Conservation (phyloP, 2,797 vertebrate genomes). For the Hirundo rustica region DNA sequence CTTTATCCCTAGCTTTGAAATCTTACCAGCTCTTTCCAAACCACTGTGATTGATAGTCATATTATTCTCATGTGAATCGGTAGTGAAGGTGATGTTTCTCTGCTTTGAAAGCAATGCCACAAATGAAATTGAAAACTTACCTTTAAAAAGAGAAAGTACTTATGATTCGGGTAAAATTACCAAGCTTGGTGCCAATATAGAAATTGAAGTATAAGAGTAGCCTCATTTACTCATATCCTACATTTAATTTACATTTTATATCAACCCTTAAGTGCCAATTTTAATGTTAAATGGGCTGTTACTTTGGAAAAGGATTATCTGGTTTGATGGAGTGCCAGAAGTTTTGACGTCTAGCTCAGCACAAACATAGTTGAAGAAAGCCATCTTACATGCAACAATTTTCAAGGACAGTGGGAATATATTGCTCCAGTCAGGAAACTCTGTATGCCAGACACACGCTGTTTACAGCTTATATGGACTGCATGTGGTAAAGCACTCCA, state of each 20-base stretch:
- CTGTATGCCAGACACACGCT: not conserved
- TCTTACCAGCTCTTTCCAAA: slow-evolving; percentile 54
- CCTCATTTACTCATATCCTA: slow-evolving; percentile 30
- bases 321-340: slow-evolving; percentile 32
- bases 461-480: not conserved
- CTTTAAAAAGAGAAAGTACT: slow-evolving; percentile 34
- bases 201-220: not conserved
- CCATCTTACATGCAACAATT: not conserved
- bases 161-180: slow-evolving; percentile 50
- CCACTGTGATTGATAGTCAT: slow-evolving; percentile 57
- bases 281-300: slow-evolving; percentile 59
- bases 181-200: slow-evolving; percentile 11
- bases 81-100: slow-evolving; percentile 61
- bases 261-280: slow-evolving; percentile 48
- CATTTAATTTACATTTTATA: slow-evolving; percentile 64
- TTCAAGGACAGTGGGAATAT: slow-evolving; percentile 25
- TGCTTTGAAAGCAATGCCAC: slow-evolving; percentile 60
- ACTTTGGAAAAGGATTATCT: slow-evolving; percentile 55
- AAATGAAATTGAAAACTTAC: slow-evolving; percentile 48
- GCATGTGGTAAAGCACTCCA: not conserved
- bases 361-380: slow-evolving; percentile 15
- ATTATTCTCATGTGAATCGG: slow-evolving; percentile 66
- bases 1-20: slow-evolving; percentile 62
- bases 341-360: slow-evolving; percentile 10
- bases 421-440: not conserved